These are phyloP conservation scores for Dasypogon diadema DNA, from an alignment of 2,888 invertebrate genomes.

Conservation along the genomic window DNA sequence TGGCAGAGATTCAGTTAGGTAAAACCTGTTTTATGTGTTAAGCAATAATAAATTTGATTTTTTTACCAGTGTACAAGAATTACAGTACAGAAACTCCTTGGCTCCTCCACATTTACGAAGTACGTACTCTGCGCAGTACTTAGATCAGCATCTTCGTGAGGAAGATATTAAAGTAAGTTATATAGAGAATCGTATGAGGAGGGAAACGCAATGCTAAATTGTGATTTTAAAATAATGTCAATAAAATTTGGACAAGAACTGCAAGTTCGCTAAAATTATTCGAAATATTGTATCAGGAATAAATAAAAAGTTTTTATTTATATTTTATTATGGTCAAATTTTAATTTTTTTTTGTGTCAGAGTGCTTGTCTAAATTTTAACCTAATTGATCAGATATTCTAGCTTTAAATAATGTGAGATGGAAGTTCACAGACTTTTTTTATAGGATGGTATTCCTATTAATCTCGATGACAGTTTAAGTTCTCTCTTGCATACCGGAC, in stretches of 20 bases:
- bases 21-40: no score
- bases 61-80: conserved; percentile 77
- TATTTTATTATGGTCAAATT: not conserved
- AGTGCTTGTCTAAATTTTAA: conserved; percentile 42
- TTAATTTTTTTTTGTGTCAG: conserved; percentile 6
- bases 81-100: conserved; percentile 84
- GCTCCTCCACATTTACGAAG: conserved; percentile 88
- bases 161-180: conserved; percentile 76
- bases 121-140: conserved; percentile 85
- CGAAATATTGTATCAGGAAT: not conserved
- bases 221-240: not conserved
- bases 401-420: not conserved
- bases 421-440: conserved; percentile 27
- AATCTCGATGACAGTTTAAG: conserved; percentile 66
- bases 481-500: conserved; percentile 66
- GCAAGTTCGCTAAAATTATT: not conserved
- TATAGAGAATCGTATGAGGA: conserved; percentile 11
- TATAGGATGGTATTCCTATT: conserved; percentile 61
- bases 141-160: conserved; percentile 73
- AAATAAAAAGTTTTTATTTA: conserved; percentile 10
- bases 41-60: no score
- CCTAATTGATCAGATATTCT: no score
- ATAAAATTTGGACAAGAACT: conserved; percentile 34
- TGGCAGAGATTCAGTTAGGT: conserved; percentile 62
- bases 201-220: conserved; percentile 12